phyloP scores from a whole-genome alignment of 2,113 vertebrate species.

The Phyllostomus hastatus region DNA sequence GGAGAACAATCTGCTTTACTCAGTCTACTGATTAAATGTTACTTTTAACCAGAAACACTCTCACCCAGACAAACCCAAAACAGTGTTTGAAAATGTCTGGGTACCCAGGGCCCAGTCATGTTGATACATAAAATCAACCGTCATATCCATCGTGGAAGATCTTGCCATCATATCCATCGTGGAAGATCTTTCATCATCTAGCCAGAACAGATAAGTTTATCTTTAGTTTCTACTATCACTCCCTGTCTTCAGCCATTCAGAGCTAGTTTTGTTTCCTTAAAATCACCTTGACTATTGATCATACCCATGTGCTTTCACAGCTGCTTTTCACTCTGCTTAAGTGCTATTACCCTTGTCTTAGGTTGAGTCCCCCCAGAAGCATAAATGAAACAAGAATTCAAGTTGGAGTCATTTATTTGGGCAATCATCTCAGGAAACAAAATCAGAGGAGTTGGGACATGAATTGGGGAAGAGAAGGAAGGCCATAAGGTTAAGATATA shows the following conservation, averaged over 20 bases:
- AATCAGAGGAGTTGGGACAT: not conserved
- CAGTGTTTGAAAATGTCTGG: not conserved
- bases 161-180: not conserved
- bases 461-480: not conserved
- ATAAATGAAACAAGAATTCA: not conserved
- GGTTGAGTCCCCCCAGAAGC: not conserved
- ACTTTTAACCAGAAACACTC: not conserved
- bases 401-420: not conserved
- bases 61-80: not conserved
- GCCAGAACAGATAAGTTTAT: not conserved
- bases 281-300: not conserved
- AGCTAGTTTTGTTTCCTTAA: not conserved
- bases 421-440: not conserved
- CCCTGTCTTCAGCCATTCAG: not conserved
- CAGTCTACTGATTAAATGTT: not conserved
- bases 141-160: not conserved
- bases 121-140: not conserved
- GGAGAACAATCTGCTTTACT: not conserved
- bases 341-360: not conserved
- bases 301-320: not conserved
- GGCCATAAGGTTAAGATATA: not conserved
- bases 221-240: not conserved
- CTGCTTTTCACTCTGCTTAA: not conserved
- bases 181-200: not conserved
- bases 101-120: not conserved